These are phyloP conservation scores for Hexactinellida sp. DNA, from an alignment of 37 sponge, comb jelly and placozoan genomes.

Conservation along the genomic window DNA sequence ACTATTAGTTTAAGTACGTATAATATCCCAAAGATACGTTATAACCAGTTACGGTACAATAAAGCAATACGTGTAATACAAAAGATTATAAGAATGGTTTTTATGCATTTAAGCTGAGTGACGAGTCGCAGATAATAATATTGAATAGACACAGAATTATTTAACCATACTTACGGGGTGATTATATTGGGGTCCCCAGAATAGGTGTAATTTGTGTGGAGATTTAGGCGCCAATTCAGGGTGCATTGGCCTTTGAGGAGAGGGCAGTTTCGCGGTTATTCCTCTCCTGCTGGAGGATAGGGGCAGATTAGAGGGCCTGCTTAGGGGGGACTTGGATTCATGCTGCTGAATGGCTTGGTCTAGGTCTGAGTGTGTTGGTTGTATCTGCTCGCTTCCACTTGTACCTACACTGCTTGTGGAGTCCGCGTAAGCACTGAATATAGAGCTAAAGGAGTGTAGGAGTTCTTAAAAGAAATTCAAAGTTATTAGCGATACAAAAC, in stretches of 20 bases:
- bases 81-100: too few relatives aligned
- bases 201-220: not conserved
- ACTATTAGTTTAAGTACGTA: too few relatives aligned
- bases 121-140: too few relatives aligned
- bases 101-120: too few relatives aligned
- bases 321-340: not conserved
- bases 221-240: not conserved
- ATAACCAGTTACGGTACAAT: too few relatives aligned
- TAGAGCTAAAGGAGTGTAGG: not conserved
- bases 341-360: not conserved
- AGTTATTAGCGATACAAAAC: too few relatives aligned
- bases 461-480: too few relatives aligned
- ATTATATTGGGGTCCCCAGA: not conserved
- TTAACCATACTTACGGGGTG: not conserved
- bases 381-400: not conserved
- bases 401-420: slow-evolving; percentile 8
- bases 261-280: not conserved
- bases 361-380: not conserved
- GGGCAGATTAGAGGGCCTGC: not conserved
- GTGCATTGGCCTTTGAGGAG: not conserved
- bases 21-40: too few relatives aligned
- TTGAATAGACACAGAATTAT: too few relatives aligned
- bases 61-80: too few relatives aligned
- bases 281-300: not conserved
- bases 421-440: not conserved